phyloP scores from a whole-genome alignment of 1,140 invertebrate species.

The Chironomus tepperi region DNA sequence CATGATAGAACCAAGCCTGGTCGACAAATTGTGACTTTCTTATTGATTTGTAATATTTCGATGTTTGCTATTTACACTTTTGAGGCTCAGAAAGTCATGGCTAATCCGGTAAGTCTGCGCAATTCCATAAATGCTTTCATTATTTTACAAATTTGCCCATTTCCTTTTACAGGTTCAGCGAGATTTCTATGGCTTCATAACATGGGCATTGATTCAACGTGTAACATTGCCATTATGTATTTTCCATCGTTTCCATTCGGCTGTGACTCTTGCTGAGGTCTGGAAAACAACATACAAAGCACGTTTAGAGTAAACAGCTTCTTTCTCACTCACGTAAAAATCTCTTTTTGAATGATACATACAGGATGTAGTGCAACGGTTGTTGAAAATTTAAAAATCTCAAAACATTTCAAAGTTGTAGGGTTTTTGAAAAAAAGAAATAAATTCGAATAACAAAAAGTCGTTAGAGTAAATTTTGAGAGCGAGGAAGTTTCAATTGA shows the following conservation, averaged over 20 bases:
- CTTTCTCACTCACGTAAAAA: too few relatives aligned
- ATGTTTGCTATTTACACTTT: slow-evolving; percentile 96
- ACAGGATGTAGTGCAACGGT: too few relatives aligned
- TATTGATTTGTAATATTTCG: slow-evolving; percentile 88
- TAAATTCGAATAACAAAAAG: slow-evolving; percentile 16
- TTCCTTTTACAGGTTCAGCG: slow-evolving; percentile 55
- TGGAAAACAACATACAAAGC: slow-evolving; percentile 98
- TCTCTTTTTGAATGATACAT: too few relatives aligned
- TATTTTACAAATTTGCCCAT: slow-evolving; percentile 15
- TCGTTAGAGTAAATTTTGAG: slow-evolving; percentile 5
- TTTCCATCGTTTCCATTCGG: slow-evolving; percentile 95
- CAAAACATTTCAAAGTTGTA: too few relatives aligned
- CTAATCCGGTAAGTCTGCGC: slow-evolving; percentile 62
- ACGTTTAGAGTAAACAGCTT: slow-evolving; percentile 59
- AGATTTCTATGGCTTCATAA: slow-evolving; percentile 86
- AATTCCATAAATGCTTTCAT: slow-evolving; percentile 1
- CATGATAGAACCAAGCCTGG: slow-evolving; percentile 90
- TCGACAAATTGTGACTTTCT: slow-evolving; percentile 88
- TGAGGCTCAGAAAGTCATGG: slow-evolving; percentile 86
- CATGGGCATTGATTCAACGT: slow-evolving; percentile 90
- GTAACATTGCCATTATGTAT: slow-evolving; percentile 91
- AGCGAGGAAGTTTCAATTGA: too few relatives aligned
- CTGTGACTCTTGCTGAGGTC: slow-evolving; percentile 92
- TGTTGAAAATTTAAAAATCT: too few relatives aligned
- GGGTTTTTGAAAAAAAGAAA: too few relatives aligned